These are phyloP conservation scores for Characodon lateralis DNA, from an alignment of 2,797 vertebrate species.

Conservation along the genomic window DNA sequence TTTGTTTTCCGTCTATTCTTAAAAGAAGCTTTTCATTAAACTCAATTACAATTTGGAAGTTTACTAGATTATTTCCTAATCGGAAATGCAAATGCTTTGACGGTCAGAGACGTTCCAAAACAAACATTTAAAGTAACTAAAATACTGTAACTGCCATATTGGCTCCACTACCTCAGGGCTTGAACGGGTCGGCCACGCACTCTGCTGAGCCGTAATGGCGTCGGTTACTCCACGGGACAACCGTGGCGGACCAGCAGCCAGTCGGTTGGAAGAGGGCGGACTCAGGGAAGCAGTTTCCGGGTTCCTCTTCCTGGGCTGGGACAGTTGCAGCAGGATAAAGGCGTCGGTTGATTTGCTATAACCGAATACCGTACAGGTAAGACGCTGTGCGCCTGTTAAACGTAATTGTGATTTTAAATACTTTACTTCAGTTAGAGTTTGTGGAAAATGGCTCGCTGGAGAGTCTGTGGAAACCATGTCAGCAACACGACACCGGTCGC, in stretches of 20 bases:
- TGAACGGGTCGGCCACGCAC: accelerated
- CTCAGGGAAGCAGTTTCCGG: slow-evolving; percentile 78
- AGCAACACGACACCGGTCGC: slow-evolving; percentile 67
- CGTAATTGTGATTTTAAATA: neutral
- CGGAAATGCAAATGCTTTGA: neutral
- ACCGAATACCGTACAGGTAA: slow-evolving; percentile 78
- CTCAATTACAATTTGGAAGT: neutral
- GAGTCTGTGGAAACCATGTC: slow-evolving; percentile 29
- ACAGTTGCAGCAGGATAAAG: slow-evolving; percentile 61
- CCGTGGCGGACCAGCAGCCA: neutral
- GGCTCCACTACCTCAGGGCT: slow-evolving; percentile 33
- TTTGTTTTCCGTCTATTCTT: neutral
- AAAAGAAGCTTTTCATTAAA: neutral
- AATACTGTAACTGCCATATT: slow-evolving; percentile 63
- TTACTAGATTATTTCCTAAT: neutral
- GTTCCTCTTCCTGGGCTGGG: slow-evolving; percentile 82
- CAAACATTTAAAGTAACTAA: slow-evolving; percentile 48
- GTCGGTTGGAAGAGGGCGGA: slow-evolving; percentile 66
- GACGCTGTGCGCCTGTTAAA: slow-evolving; percentile 29
- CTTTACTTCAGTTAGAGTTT: neutral
- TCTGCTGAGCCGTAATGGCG: slow-evolving; percentile 76
- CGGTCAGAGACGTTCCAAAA: neutral
- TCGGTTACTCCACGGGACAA: slow-evolving; percentile 32
- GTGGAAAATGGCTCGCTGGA: neutral
- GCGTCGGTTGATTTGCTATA: slow-evolving; percentile 46